These are phyloP conservation scores for Podarcis muralis DNA, from an alignment of 2,113 vertebrate species.

Conservation along the genomic window DNA sequence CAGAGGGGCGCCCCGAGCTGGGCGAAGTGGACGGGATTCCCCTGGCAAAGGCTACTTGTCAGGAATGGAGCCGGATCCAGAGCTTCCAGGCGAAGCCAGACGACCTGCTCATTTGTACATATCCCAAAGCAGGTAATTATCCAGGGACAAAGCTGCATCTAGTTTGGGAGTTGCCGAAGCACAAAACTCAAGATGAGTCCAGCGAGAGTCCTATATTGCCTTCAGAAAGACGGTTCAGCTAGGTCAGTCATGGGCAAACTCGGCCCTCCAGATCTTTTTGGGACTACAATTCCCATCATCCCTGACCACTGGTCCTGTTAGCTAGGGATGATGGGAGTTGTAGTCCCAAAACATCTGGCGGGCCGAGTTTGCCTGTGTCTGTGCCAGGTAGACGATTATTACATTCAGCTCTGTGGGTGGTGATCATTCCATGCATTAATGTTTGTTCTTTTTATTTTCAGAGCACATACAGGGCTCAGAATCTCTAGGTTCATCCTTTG, in stretches of 20 bases:
- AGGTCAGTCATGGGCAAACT: too few species aligned
- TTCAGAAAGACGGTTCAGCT: background rate
- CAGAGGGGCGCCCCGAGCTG: background rate
- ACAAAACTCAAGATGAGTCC: background rate
- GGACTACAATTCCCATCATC: too few species aligned
- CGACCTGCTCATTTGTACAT: constrained; percentile 82
- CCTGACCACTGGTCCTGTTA: too few species aligned
- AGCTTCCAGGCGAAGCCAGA: constrained; percentile 79
- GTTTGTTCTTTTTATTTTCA: too few species aligned
- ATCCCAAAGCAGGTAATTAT: constrained; percentile 82
- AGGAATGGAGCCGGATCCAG: constrained; percentile 80
- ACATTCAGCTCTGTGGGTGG: background rate
- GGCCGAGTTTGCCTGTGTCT: too few species aligned
- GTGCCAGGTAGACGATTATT: background rate
- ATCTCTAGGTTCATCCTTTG: background rate
- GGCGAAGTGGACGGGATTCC: constrained; percentile 64
- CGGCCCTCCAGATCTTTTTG: too few species aligned
- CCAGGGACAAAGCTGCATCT: background rate
- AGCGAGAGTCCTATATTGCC: background rate
- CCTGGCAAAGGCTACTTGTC: constrained; percentile 67
- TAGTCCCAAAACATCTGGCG: too few species aligned
- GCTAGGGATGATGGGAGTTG: too few species aligned
- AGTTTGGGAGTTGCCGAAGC: background rate
- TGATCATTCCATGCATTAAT: too few species aligned
- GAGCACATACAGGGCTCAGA: too few species aligned